A percentile compares a stretch with the other conserved stretches of the same genome.
Conservation (phyloP, 2,113 vertebrate genomes). For the Donacobius atricapilla region DNA sequence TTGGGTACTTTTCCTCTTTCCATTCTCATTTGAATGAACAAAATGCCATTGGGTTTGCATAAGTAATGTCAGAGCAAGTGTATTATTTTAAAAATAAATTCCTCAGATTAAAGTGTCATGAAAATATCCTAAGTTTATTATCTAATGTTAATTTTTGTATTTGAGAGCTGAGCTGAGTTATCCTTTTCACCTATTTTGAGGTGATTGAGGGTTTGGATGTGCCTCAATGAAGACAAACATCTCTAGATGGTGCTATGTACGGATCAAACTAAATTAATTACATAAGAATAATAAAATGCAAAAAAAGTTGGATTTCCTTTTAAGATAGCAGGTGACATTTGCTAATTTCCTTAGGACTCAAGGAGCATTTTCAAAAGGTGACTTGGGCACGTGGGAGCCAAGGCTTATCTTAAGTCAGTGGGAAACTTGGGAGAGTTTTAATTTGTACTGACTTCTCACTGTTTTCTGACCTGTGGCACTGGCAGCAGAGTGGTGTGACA, state of each 20-base stretch:
- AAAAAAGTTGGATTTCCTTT: neutral
- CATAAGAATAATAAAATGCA: neutral
- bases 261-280: neutral
- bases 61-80: neutral
- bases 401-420: neutral
- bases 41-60: neutral
- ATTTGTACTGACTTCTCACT: neutral
- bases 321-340: neutral
- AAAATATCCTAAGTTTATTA: neutral
- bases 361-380: neutral
- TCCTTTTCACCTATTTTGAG: neutral
- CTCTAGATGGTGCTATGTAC: neutral
- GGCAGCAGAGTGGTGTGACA: neutral
- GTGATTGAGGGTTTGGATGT: neutral
- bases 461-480: neutral
- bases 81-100: neutral
- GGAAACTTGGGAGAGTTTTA: neutral
- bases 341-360: neutral
- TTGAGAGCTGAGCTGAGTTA: neutral
- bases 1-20: neutral
- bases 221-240: neutral
- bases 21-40: neutral
- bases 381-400: fast-evolving
- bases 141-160: neutral
- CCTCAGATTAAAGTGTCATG: neutral